Evolutionary conservation across 2,797 vertebrate species (phyloP), one percentile per base, ranked within the genome.

Genomic region (Coluber constrictor): DNA sequence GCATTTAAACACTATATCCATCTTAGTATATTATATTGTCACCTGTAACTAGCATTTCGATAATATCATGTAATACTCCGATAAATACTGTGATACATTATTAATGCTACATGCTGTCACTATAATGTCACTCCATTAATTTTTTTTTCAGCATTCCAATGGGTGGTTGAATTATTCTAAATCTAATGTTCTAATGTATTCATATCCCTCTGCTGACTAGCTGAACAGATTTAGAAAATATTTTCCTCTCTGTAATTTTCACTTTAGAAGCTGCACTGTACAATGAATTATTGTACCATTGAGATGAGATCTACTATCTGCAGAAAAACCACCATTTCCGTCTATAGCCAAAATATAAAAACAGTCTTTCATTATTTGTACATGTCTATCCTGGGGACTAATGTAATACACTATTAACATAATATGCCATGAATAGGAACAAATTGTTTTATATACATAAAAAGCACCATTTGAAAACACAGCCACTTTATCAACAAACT

Each of bases 381-480:
- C n/a, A 93, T 93, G 74, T 92, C 93, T 95, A 12, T 93, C 89
- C 2, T 60, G 89, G 47, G 10, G 92, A 94, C 90, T 94, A 96
- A 92, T 61, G 87, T 92, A 95, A 94, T 1, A 1, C 3, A 61
- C 51, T 92, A 51, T 90, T 94, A 96, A 90, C 63, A 89, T 92
- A 96, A 94, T 1, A 0, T 10, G 90, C 61, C 93, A 32, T 89
- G 92, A 96, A 96, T 32, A n/a, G 95, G 91, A 95, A 94, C 96
- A 94, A 95, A 95, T 96, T 95, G 86, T 93, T 96, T 96, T 92
- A 94, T 91, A 91, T 90, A 90, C 88, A 60, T 56, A 87, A 87
- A 87, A 96, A 91, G 93, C 89, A 94, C 16, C 86, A 90, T 87
- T 91, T 89, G 94, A 96, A 96, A 95, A 95, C 89, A 94, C 13